Base-by-base conservation (phyloP, 1,140 invertebrate species). In the Rhyzopertha dominica region DNA sequence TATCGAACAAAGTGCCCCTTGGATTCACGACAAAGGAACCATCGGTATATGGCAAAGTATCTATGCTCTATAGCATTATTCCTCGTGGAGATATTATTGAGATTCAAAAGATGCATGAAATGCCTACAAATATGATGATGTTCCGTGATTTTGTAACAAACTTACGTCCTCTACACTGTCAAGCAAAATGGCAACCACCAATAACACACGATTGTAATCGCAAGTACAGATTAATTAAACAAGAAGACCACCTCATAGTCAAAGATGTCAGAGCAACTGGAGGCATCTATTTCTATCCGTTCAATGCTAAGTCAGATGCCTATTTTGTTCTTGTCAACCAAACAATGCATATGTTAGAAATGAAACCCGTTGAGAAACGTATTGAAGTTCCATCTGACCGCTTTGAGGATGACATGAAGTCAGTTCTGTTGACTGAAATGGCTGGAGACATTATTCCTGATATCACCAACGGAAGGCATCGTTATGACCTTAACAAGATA, bases 321-420 rank as follows among this genome's bases (percentile, higher is more conserved):
- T 67, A 72, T 28, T 66, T 63, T 14, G 42, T 74, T 47, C 54
- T 53, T 52, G 59, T 35, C 24, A 74, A 71, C 38, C 63, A 69
- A 56, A 66, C 67, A 9, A 56, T 73, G 13, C 19, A 56, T 1
- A 53, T 69, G n/a, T 35, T 62, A 5, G 45, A 49, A 7, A 37
- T 62, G 0, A 31, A 39, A 2, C 42, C 42, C 13, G 22, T 44
- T 0, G n/a, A 39, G n/a, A 2, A 44, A 20, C 31, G 18, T 13
- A 14, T 43, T 12, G 26, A 34, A n/a, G 25, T 39, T 10, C n/a
- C 36, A 26, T 29, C 20, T 30, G 41, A 47, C 32, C 53, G 51
- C 12, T 29, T 65, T 5, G 49, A 46, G 5, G 39, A 49, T 9
- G 55, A 67, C 20, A 9, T 70, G 0, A 62, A 51, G 12, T 70